phyloP scores from a whole-genome alignment of 2,888 invertebrate species.

The Didymodactylos carnosus region DNA sequence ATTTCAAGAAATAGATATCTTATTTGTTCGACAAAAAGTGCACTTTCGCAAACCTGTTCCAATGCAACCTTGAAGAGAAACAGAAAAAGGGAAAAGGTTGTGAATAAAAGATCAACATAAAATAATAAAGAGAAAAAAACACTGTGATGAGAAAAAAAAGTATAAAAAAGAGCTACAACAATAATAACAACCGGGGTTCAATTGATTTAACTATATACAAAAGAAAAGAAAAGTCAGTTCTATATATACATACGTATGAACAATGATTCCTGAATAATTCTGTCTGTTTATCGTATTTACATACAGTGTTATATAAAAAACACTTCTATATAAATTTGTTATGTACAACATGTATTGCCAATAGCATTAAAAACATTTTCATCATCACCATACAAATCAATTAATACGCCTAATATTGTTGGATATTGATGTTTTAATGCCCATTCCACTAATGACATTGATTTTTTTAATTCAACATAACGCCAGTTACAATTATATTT shows the following conservation, averaged over 20 bases:
- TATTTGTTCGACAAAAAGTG: too few species aligned
- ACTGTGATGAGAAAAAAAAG: not conserved
- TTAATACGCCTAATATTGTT: not conserved
- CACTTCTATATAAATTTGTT: not conserved
- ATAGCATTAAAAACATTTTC: not conserved
- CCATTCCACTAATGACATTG: not conserved
- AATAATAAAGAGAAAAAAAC: not conserved
- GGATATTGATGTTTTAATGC: not conserved
- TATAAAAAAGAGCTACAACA: too few species aligned
- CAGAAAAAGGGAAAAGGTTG: too few species aligned
- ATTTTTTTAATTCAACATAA: not conserved
- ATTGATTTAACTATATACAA: too few species aligned
- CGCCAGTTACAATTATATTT: not conserved
- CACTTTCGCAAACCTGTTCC: too few species aligned
- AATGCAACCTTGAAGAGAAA: too few species aligned
- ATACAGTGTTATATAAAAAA: not conserved
- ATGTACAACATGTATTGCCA: not conserved
- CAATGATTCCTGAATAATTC: not conserved
- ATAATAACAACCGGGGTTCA: too few species aligned
- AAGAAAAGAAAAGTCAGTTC: too few species aligned
- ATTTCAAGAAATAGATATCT: too few species aligned
- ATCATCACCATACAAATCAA: not conserved
- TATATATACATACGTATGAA: too few species aligned
- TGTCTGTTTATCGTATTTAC: not conserved
- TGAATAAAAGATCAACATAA: too few species aligned